phyloP scores from a whole-genome alignment of 2,888 invertebrate genomes.

The Phrixothrix hirtus region DNA sequence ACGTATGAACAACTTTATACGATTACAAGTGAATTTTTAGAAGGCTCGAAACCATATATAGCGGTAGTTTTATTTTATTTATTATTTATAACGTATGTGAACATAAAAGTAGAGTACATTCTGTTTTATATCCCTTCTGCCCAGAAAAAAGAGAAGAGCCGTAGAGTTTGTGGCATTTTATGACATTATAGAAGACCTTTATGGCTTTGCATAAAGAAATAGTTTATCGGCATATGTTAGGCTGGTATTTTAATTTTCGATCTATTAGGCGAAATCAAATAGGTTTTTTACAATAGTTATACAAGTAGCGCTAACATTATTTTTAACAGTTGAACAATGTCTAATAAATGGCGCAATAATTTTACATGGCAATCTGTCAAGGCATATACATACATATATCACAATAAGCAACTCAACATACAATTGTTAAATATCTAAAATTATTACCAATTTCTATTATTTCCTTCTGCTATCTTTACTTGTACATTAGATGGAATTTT shows the following conservation, averaged over 20 bases:
- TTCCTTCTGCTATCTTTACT: too few species aligned
- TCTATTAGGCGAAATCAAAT: too few species aligned
- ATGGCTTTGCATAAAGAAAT: background rate
- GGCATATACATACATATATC: too few species aligned
- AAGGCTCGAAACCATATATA: background rate
- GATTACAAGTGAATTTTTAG: background rate
- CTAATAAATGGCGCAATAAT: too few species aligned
- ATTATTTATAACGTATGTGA: background rate
- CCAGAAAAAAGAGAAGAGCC: background rate
- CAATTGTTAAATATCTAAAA: too few species aligned
- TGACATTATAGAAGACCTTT: background rate
- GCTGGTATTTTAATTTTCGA: background rate
- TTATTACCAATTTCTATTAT: too few species aligned
- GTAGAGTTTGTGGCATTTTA: background rate
- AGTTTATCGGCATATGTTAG: background rate
- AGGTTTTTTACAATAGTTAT: too few species aligned
- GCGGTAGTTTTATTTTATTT: background rate
- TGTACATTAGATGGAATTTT: too few species aligned
- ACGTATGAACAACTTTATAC: background rate
- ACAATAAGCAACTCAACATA: too few species aligned
- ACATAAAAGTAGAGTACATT: background rate
- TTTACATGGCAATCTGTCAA: too few species aligned
- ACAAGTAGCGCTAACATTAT: too few species aligned
- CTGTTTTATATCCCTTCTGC: background rate
- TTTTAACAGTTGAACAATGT: too few species aligned